Base-by-base conservation (phyloP, 2,888 invertebrate species). In the Phytoseiulus persimilis region DNA sequence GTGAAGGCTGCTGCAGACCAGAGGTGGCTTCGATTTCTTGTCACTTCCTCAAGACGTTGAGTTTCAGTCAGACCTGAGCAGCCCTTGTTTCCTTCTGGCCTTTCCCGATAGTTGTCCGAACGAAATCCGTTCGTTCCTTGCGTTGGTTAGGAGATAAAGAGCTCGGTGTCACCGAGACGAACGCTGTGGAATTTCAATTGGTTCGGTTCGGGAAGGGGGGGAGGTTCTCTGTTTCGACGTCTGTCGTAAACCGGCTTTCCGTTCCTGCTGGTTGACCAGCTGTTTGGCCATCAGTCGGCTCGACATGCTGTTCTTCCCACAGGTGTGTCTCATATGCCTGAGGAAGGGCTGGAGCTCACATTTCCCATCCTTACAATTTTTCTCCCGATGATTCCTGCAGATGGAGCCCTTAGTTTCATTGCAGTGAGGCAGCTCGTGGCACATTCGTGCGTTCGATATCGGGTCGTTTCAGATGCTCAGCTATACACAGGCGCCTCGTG, bases 121-220 rank as follows among this genome's bases (percentile, higher is more conserved):
- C 65, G 65, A 65, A 65, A 65, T 65, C 65, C 65, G 23, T 28
- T 23, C 65, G 65, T 65, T 65, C 65, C 65, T 65, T 65, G 23
- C 23, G 1, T 11, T 23, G 65, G 65, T 65, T 18, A 18, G n/a
- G n/a, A n/a, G n/a, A n/a, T n/a, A n/a, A n/a, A n/a, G n/a, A n/a
- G n/a, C n/a, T n/a, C n/a, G n/a, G n/a, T n/a, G n/a, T n/a, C n/a
- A n/a, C n/a, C n/a, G n/a, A n/a, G n/a, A n/a, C n/a, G n/a, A n/a
- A n/a, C n/a, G 65, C 65, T 65, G 65, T 65, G 65, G 65, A 65
- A 65, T 65, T 65, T 65, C 65, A 65, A 65, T 65, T 65, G 65
- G 65, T 28, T 65, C 65, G 18, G 23, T 65, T 2, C 65, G 1
- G 65, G 18, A 23, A 65, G 65, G 65, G 2, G 28, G 18, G 65